Evolutionary conservation across 1,140 invertebrate genomes (phyloP).

Genomic region (Conus ventricosus): DNA sequence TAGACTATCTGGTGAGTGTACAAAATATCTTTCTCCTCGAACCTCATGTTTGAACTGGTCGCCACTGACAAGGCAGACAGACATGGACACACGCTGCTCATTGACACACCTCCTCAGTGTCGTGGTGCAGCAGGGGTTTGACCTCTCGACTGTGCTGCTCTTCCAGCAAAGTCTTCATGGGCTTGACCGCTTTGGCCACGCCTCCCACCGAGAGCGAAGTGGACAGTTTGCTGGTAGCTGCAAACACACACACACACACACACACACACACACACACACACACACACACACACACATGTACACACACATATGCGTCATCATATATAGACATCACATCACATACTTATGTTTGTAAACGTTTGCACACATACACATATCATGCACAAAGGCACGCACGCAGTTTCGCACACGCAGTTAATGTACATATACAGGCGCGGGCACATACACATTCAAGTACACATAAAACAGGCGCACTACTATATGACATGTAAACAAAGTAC

Average conservation of each 20-base stretch:
- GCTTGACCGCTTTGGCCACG: conserved; percentile 83
- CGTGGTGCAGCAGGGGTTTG: conserved; percentile 62
- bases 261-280: background rate
- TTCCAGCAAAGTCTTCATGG: conserved; percentile 94
- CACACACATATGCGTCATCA: background rate
- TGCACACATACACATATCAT: too few species aligned
- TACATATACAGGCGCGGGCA: too few species aligned
- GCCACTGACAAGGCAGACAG: background rate
- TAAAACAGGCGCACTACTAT: too few species aligned
- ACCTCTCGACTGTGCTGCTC: conserved; percentile 77
- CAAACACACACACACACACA: conserved; percentile 26
- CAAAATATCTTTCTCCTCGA: too few species aligned
- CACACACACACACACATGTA: background rate
- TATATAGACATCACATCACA: background rate
- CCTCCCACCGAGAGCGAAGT: conserved; percentile 81
- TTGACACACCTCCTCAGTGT: conserved; percentile 60
- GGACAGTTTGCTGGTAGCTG: conserved; percentile 83
- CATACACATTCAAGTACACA: too few species aligned
- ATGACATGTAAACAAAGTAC: too few species aligned
- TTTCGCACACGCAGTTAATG: too few species aligned
- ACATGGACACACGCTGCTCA: background rate
- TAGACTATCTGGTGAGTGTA: too few species aligned
- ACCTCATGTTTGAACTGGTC: too few species aligned
- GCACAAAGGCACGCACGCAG: background rate
- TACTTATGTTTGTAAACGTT: background rate